A percentile compares a stretch with the other conserved stretches of the same genome.
phyloP scores from a whole-genome alignment of 92 coral and sea anemone genomes.

The Epizoanthus fatuus region DNA sequence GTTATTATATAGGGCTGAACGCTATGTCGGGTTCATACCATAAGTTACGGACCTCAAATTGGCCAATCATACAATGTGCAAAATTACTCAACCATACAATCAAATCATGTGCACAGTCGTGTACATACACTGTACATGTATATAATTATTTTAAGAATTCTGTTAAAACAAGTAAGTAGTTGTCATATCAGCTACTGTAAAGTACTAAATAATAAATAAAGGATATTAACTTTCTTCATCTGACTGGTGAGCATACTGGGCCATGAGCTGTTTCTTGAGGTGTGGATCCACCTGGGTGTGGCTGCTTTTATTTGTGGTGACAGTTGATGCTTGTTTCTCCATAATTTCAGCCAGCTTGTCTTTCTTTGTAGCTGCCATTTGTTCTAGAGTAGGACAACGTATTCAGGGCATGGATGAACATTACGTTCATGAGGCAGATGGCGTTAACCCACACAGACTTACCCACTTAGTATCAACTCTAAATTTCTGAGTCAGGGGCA shows the following conservation, averaged over 20 bases:
- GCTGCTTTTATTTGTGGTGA: conserved; percentile 64
- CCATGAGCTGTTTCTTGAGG: conserved; percentile 80
- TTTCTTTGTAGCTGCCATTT: conserved; percentile 77
- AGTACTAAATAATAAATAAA: conserved; percentile 26
- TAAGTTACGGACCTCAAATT: too few relatives aligned
- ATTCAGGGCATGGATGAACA: neutral
- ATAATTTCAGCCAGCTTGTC: conserved; percentile 88
- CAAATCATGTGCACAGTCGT: too few relatives aligned
- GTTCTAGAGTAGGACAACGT: conserved; percentile 33
- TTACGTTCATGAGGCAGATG: neutral
- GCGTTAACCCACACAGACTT: neutral
- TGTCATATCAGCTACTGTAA: too few relatives aligned
- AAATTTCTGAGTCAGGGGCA: too few relatives aligned
- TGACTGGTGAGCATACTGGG: conserved; percentile 90
- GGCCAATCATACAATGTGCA: too few relatives aligned
- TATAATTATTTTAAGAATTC: too few relatives aligned
- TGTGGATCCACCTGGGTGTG: conserved; percentile 70
- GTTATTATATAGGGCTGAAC: too few relatives aligned
- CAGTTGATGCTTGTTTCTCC: conserved; percentile 95
- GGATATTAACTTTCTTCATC: conserved; percentile 94
- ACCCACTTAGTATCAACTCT: too few relatives aligned
- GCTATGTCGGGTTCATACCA: too few relatives aligned
- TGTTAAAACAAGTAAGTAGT: too few relatives aligned
- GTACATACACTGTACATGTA: too few relatives aligned
- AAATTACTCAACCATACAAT: too few relatives aligned